Base-by-base conservation (phyloP, 1,140 invertebrate species). In the Drosophila kanapiae region DNA sequence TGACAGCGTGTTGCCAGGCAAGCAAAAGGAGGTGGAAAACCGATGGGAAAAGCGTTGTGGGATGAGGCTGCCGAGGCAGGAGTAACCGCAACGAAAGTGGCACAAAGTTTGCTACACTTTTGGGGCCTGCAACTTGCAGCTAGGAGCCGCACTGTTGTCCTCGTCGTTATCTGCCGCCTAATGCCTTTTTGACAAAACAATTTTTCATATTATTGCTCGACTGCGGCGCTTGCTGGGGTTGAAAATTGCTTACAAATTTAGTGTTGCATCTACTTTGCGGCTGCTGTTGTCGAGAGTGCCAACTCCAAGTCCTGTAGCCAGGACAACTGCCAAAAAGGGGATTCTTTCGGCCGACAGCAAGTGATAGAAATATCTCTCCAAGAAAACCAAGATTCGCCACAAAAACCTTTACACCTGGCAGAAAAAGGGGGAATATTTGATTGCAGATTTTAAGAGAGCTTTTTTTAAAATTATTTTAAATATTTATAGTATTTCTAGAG, bases 161-260 rank as follows among this genome's bases (percentile, higher is more conserved):
- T 23, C 23, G 79, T 84, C 54, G 77, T 84, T 87, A 84, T 88
- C 84, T 88, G 31, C 53, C 78, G 80, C 53, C 84, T 85, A 86
- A 80, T 86, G 83, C 62, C 76, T 87, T 83, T 80, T 80, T 76
- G 80, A 87, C 83, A 87, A 83, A 83, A 88, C 80, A 83, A 88
- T 88, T 88, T 87, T 78, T 87, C 84, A 88, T 87, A 84, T 88
- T 87, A 88, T 80, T 88, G 72, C 75, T 61, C 63, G 75, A 70
- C 63, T 76, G 75, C 47, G 61, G 37, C 59, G 72, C 23, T n/a
- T 57, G 70, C 49, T 64, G 59, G 42, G 58, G 42, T 59, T 71
- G 76, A 87, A 87, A 88, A 88, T 88, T 87, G 84, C 80, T 78
- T 78, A 87, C 84, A 87, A 87, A 87, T 87, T 88, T 83, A 67